Percentiles rank a stretch among this genome's conserved stretches.
Evolutionary conservation across 2,113 vertebrate species (phyloP).

Genomic region (Neolamprologus brichardi): DNA sequence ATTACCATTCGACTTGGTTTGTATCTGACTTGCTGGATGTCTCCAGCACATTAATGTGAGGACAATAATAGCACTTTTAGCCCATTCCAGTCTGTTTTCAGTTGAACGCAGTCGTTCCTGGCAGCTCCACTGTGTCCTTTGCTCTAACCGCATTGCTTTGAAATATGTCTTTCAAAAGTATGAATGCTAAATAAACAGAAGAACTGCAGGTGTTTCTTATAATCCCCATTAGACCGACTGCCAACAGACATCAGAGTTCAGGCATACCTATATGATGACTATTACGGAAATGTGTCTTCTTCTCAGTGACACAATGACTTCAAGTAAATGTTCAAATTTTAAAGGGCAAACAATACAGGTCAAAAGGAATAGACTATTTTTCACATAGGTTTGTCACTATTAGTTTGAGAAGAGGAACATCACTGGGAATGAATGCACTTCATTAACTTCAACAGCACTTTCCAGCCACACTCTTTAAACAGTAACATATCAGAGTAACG

Average conservation of each 20-base stretch:
- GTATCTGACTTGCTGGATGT: neutral
- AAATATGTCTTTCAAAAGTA: neutral
- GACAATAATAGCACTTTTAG: neutral
- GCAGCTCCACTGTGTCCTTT: neutral
- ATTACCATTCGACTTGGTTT: neutral
- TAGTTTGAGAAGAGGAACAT: neutral
- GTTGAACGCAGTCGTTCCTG: neutral
- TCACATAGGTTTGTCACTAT: neutral
- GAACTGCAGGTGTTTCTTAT: conserved; percentile 4
- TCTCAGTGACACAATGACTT: neutral
- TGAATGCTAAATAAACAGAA: conserved; percentile 18
- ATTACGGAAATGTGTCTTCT: neutral
- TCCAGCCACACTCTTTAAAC: conserved; percentile 1
- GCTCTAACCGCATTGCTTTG: neutral
- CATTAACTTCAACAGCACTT: neutral
- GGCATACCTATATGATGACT: neutral
- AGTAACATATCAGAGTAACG: neutral
- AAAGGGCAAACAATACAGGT: neutral
- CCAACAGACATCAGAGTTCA: neutral
- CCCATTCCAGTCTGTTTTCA: neutral
- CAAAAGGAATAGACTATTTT: neutral
- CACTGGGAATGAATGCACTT: neutral
- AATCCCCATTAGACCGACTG: neutral
- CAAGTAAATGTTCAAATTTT: conserved; percentile 26
- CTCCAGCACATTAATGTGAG: neutral